Conservation (phyloP, 2,113 vertebrate genomes). For the Crocuta crocuta region DNA sequence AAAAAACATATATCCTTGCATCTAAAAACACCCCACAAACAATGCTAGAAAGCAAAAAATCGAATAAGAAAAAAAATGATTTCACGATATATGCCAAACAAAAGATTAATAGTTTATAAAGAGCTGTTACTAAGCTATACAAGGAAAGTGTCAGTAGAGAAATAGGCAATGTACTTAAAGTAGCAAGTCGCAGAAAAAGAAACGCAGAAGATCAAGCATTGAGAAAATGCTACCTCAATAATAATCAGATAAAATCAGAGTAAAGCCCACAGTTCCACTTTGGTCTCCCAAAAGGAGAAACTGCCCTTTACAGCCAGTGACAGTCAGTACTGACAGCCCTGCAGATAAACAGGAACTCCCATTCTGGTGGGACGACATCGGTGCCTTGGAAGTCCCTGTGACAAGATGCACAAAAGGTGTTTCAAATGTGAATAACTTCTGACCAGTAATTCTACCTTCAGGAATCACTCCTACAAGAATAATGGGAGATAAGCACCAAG, state of each 20-base stretch:
- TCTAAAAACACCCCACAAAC: constrained; percentile 18
- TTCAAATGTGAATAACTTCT: not conserved
- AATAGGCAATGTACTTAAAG: not conserved
- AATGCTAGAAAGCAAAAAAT: constrained; percentile 50
- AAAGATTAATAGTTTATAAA: constrained; percentile 60
- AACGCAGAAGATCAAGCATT: constrained; percentile 9
- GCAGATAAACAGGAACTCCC: not conserved
- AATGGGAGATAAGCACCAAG: not conserved
- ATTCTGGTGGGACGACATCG: not conserved
- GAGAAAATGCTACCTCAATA: not conserved
- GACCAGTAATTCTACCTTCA: constrained; percentile 5
- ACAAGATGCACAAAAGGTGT: not conserved
- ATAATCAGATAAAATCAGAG: constrained; percentile 12
- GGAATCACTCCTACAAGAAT: constrained; percentile 6
- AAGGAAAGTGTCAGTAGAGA: not conserved
- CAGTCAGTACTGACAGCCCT: not conserved
- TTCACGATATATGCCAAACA: not conserved
- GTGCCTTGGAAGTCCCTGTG: not conserved
- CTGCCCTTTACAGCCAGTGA: not conserved
- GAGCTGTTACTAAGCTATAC: not conserved
- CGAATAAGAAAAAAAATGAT: not conserved
- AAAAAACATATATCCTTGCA: not conserved
- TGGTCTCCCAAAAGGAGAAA: not conserved
- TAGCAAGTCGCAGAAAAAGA: not conserved
- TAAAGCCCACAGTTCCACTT: not conserved